These are phyloP conservation scores for Tethya wilhelma DNA, from an alignment of 37 sponge, comb jelly and placozoan species.

Conservation along the genomic window DNA sequence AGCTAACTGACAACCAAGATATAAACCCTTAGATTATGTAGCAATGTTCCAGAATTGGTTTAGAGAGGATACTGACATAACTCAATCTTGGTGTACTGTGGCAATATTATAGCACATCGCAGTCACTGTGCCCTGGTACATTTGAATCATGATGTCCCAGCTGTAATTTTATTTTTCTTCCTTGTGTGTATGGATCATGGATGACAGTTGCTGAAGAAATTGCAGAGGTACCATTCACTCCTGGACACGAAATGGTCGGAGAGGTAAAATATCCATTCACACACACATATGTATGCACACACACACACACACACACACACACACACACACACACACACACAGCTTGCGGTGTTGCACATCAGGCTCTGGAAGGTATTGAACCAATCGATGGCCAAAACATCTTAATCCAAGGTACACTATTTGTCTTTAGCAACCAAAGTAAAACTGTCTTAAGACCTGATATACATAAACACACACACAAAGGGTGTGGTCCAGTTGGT, in stretches of 20 bases:
- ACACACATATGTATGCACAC: neutral
- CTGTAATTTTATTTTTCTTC: neutral
- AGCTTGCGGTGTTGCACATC: slow-evolving; percentile 96
- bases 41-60: too few relatives aligned
- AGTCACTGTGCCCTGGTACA: too few relatives aligned
- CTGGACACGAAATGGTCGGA: slow-evolving; percentile 88
- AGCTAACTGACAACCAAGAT: too few relatives aligned
- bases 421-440: neutral
- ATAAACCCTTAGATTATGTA: too few relatives aligned
- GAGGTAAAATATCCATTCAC: neutral
- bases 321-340: neutral
- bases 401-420: slow-evolving; percentile 66
- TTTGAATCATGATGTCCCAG: too few relatives aligned
- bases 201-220: slow-evolving; percentile 81
- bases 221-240: slow-evolving; percentile 86
- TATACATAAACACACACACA: neutral
- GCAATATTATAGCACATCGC: too few relatives aligned
- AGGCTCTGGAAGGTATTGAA: slow-evolving; percentile 80
- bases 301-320: neutral
- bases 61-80: too few relatives aligned
- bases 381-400: slow-evolving; percentile 78
- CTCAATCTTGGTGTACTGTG: too few relatives aligned
- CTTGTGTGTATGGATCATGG: neutral
- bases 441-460: neutral
- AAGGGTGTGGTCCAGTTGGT: slow-evolving; percentile 92